Evolutionary conservation across 2,888 invertebrate species (phyloP).

Genomic region (Artemia sinica): DNA sequence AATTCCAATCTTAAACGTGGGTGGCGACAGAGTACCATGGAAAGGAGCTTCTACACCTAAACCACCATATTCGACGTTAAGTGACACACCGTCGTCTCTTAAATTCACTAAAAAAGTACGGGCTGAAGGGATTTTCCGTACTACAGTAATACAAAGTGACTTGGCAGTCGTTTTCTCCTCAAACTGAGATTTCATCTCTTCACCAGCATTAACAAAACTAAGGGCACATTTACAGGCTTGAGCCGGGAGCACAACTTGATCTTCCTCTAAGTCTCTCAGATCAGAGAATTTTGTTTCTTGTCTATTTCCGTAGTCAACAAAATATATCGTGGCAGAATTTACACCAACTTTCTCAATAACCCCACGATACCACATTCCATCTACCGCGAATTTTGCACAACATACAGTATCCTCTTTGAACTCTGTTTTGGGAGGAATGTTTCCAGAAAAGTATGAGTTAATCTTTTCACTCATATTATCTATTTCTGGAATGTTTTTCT

Average conservation of each 20-base stretch:
- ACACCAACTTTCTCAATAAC: slow-evolving; percentile 6
- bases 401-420: slow-evolving; percentile 17
- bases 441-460: neutral
- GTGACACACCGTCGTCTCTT: neutral
- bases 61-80: slow-evolving; percentile 19
- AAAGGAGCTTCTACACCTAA: neutral
- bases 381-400: slow-evolving; percentile 17
- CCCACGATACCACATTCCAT: slow-evolving; percentile 20
- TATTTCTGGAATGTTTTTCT: slow-evolving; percentile 15
- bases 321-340: slow-evolving; percentile 14
- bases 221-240: slow-evolving; percentile 20
- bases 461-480: slow-evolving; percentile 19
- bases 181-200: neutral
- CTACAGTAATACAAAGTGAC: neutral
- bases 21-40: neutral
- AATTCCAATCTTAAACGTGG: neutral
- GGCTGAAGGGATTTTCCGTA: neutral
- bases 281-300: slow-evolving; percentile 7
- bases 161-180: neutral
- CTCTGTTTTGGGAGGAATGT: neutral
- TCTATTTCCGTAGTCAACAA: slow-evolving; percentile 20
- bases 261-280: slow-evolving; percentile 14
- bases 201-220: neutral
- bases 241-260: slow-evolving; percentile 17
- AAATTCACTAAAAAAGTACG: neutral